Base-by-base conservation (phyloP, 2,888 invertebrate genomes). In the Aphidius colemani region DNA sequence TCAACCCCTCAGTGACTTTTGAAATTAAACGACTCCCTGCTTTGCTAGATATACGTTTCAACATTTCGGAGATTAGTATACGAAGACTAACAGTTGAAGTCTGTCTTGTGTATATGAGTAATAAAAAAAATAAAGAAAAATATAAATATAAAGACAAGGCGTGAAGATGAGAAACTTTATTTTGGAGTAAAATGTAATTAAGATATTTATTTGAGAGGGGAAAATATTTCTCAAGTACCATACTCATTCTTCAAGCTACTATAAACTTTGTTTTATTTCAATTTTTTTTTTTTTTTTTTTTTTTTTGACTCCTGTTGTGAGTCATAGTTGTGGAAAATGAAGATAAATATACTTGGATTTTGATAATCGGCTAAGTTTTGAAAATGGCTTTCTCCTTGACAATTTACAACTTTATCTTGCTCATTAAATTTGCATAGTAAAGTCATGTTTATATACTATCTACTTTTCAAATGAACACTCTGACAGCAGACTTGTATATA, bases 21-120 rank as follows among this genome's bases (percentile, higher is more conserved):
- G 56, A 63, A 59, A 63, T 59, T 63, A 63, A 63, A 63, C 63
- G 63, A 63, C 63, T 63, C 45, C 63, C 39, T 58, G 58, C 58
- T 53, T 53, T 63, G 63, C 58, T 59, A 51, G 63, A 58, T 18
- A 18, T 18, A 18, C 46, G 39, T 63, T 59, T 40, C 40, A 63
- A 59, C 46, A 63, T 63, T 58, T 39, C 41, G 46, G 63, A 46
- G 63, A 63, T 63, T 63, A 63, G 57, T 57, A 9, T n/a, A 45
- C 39, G 30, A 46, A 55, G 44, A 55, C 43, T n/a, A 30, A n/a
- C 48, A 46, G 57, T n/a, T 13, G 11, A 46, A 46, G 45, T 11
- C 30, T 30, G 13, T 1, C 13, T 18, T 18, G 13, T 18, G 30
- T 30, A 30, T 30, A 30, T 30, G 30, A 30, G 30, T 30, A 30